Evolutionary conservation across 2,888 invertebrate genomes (phyloP).

Genomic region (Heteromurus nitidus): DNA sequence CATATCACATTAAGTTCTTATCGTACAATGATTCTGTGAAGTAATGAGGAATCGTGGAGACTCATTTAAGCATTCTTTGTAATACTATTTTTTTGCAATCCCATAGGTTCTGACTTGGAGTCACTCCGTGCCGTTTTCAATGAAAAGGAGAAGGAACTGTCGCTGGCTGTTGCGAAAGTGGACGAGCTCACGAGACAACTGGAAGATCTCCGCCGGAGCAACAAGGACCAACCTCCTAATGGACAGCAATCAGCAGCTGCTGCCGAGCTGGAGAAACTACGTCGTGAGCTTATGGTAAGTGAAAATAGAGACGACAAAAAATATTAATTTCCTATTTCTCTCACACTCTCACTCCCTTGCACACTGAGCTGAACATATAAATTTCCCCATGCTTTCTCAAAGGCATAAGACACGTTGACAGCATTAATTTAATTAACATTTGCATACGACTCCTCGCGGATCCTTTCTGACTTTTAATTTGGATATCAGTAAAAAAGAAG

Average conservation of each 20-base stretch:
- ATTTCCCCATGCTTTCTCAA: background rate
- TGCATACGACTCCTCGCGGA: slow-evolving; percentile 11
- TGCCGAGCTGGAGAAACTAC: slow-evolving; percentile 92
- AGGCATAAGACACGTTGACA: background rate
- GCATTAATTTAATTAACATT: slow-evolving; percentile 31
- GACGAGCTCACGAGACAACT: slow-evolving; percentile 96
- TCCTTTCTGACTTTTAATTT: slow-evolving; percentile 6
- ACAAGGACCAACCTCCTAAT: slow-evolving; percentile 69
- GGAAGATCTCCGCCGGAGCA: slow-evolving; percentile 85
- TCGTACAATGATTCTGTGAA: background rate
- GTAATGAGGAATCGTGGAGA: background rate
- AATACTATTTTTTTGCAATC: slow-evolving; percentile 13
- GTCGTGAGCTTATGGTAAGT: slow-evolving; percentile 92
- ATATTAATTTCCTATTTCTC: background rate
- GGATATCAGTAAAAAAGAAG: background rate
- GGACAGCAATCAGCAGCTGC: slow-evolving; percentile 82
- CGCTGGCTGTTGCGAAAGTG: slow-evolving; percentile 97
- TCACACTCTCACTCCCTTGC: background rate
- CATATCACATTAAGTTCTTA: no score
- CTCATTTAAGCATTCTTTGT: slow-evolving; percentile 11
- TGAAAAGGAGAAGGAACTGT: slow-evolving; percentile 97
- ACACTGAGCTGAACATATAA: no score
- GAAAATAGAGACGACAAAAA: background rate
- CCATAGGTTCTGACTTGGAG: slow-evolving; percentile 93
- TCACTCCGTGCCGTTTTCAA: slow-evolving; percentile 96